Evolutionary conservation across 2,888 invertebrate species (phyloP).

Genomic region (Drosophila neonasuta): DNA sequence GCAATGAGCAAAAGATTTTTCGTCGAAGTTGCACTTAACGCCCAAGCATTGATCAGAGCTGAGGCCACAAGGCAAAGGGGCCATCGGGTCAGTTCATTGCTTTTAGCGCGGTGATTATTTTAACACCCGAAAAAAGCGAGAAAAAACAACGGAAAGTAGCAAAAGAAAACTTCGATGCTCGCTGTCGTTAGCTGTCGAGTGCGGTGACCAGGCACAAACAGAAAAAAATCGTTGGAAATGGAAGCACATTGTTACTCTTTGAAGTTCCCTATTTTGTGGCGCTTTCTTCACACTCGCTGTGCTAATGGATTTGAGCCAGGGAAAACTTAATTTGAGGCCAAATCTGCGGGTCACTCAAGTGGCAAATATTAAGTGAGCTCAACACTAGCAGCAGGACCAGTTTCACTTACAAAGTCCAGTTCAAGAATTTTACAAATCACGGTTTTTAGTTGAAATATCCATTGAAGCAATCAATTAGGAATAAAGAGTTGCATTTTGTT

Average conservation of each 20-base stretch:
- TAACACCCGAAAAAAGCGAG: slow-evolving; percentile 24
- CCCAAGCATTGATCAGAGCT: neutral
- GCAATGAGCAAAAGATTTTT: slow-evolving; percentile 45
- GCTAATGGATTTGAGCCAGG: slow-evolving; percentile 55
- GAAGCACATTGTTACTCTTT: slow-evolving; percentile 48
- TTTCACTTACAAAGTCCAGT: neutral
- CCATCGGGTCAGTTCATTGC: slow-evolving; percentile 63
- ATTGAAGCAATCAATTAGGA: neutral
- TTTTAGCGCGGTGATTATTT: slow-evolving; percentile 70
- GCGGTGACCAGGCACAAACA: slow-evolving; percentile 49
- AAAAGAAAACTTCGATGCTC: slow-evolving; percentile 39
- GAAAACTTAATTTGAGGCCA: slow-evolving; percentile 60
- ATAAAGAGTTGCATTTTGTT: neutral
- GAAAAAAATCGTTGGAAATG: slow-evolving; percentile 8
- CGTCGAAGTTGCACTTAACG: slow-evolving; percentile 46
- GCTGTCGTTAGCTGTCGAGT: slow-evolving; percentile 59
- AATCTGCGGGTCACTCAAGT: slow-evolving; percentile 36
- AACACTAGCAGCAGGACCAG: neutral
- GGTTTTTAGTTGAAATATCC: slow-evolving; percentile 9
- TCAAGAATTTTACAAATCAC: slow-evolving; percentile 11
- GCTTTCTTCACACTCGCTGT: slow-evolving; percentile 12
- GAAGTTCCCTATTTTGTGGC: slow-evolving; percentile 38
- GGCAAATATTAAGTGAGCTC: slow-evolving; percentile 43
- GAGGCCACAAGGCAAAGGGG: neutral
- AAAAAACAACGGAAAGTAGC: neutral